Evolutionary conservation across 2,888 invertebrate species (phyloP).

Genomic region (Campopleginae sp.): DNA sequence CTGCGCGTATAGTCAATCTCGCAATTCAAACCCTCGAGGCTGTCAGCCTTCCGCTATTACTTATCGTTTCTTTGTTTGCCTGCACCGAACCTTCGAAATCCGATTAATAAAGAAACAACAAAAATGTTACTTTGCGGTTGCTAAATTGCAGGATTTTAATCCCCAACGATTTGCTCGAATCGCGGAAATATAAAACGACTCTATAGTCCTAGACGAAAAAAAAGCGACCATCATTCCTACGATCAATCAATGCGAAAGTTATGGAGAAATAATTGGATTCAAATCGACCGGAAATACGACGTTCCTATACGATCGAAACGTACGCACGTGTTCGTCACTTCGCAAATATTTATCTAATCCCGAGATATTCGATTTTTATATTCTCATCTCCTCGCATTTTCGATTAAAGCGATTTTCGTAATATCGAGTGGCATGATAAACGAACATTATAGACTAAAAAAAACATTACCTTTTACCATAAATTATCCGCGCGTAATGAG

Average conservation of each 20-base stretch:
- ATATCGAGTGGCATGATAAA: background rate
- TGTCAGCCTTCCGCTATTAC: slow-evolving; percentile 13
- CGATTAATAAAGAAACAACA: slow-evolving; percentile 24
- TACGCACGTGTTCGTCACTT: too few relatives aligned
- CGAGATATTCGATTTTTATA: background rate
- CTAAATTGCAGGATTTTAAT: slow-evolving; percentile 32
- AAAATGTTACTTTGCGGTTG: background rate
- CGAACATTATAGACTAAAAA: background rate
- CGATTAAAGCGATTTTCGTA: background rate
- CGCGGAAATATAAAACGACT: background rate
- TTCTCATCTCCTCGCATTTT: background rate
- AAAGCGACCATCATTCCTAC: background rate
- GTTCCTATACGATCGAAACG: background rate
- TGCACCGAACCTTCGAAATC: slow-evolving; percentile 3
- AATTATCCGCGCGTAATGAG: background rate
- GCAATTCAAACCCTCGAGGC: slow-evolving; percentile 32
- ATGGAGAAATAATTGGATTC: background rate
- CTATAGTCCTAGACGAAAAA: background rate
- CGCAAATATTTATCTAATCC: too few relatives aligned
- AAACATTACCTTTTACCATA: background rate
- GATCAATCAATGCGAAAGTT: background rate
- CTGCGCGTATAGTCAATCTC: background rate
- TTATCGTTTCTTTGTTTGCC: slow-evolving; percentile 2
- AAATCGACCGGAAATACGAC: background rate
- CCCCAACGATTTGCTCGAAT: background rate